Conservation (phyloP, 2,113 vertebrate species). For the Dermatemys mawii region DNA sequence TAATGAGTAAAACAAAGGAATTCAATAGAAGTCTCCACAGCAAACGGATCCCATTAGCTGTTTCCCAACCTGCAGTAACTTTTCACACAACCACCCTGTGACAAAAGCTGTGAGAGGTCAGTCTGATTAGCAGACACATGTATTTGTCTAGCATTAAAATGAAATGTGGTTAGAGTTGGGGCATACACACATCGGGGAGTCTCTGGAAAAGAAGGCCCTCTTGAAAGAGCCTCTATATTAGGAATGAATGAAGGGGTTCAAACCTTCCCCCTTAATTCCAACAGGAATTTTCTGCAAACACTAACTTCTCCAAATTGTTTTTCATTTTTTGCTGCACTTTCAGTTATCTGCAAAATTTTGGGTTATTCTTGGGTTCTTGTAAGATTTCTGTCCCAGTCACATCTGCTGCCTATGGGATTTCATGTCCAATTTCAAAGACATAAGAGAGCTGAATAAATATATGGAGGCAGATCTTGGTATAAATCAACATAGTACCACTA, state of each 20-base stretch:
- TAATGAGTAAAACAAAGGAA: constrained; percentile 4
- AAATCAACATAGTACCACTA: not conserved
- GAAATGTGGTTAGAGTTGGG: not conserved
- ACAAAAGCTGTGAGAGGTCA: not conserved
- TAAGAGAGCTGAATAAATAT: not conserved
- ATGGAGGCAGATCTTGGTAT: not conserved
- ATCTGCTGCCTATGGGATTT: not conserved
- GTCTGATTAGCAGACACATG: accelerated
- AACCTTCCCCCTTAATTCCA: not conserved
- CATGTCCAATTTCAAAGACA: not conserved
- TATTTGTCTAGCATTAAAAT: not conserved
- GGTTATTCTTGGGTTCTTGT: not conserved
- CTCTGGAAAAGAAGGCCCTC: not conserved
- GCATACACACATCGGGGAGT: not conserved
- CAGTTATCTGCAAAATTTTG: not conserved
- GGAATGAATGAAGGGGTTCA: not conserved
- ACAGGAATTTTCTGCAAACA: not conserved
- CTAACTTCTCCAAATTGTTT: not conserved
- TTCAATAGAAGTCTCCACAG: constrained; percentile 33
- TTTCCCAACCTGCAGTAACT: constrained; percentile 8
- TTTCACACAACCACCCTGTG: not conserved
- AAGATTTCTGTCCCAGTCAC: not conserved
- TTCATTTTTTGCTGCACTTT: not conserved
- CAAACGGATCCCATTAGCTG: constrained; percentile 20
- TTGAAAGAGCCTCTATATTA: not conserved